These are phyloP conservation scores for Drosophila pseudotakahashii DNA, from an alignment of 2,888 invertebrate genomes.

Conservation along the genomic window DNA sequence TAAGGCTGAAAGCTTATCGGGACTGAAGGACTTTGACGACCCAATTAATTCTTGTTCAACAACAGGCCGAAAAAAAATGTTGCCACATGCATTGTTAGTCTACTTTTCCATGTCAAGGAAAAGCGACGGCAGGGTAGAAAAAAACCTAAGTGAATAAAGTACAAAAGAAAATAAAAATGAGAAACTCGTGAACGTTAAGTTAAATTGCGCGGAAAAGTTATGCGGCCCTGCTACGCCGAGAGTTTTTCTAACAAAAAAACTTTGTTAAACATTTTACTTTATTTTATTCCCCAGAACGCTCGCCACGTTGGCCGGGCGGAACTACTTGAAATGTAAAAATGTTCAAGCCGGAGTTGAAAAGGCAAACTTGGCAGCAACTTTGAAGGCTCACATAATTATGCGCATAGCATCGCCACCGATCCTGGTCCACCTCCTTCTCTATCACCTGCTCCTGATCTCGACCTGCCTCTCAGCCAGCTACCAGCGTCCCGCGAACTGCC, in stretches of 20 bases:
- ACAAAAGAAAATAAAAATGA: conserved; percentile 38
- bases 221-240: conserved; percentile 39
- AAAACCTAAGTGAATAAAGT: conserved; percentile 33
- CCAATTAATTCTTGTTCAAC: conserved; percentile 67
- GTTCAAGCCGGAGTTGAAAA: conserved; percentile 58
- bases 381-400: conserved; percentile 68
- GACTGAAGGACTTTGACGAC: conserved; percentile 63
- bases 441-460: conserved; percentile 22
- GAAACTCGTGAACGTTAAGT: conserved; percentile 51
- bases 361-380: conserved; percentile 63
- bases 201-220: conserved; percentile 75
- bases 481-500: not conserved
- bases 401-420: conserved; percentile 39
- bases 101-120: conserved; percentile 33
- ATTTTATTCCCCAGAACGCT: conserved; percentile 52
- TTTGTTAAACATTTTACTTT: conserved; percentile 53
- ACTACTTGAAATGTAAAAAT: conserved; percentile 76
- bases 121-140: not conserved
- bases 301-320: conserved; percentile 70
- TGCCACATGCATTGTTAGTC: conserved; percentile 48
- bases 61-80: conserved; percentile 35
- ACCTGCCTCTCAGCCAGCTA: conserved; percentile 1
- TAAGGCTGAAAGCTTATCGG: conserved; percentile 68
- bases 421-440: conserved; percentile 15
- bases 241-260: conserved; percentile 43